phyloP scores from a whole-genome alignment of 1,140 invertebrate genomes.

The Procambarus virginalis region DNA sequence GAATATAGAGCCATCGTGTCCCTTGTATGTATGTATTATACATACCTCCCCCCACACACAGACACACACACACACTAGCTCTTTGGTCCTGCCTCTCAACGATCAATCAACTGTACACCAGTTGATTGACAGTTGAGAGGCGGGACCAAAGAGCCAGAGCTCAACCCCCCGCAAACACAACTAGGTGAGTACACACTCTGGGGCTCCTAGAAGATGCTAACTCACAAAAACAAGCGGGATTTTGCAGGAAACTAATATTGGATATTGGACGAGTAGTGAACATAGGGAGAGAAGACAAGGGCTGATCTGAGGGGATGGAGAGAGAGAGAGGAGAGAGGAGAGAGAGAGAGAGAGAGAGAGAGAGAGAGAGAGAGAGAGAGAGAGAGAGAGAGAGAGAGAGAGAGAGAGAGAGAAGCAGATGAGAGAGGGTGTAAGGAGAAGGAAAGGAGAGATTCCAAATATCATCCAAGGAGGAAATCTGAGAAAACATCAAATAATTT shows the following conservation, averaged over 20 bases:
- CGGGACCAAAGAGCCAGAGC: too few species aligned
- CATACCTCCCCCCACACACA: background rate
- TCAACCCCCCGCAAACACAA: too few species aligned
- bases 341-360: background rate
- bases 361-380: background rate
- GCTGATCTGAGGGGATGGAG: background rate
- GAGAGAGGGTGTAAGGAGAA: background rate
- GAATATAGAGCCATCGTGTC: background rate
- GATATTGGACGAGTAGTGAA: background rate
- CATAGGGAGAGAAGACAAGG: background rate
- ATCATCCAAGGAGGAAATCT: background rate
- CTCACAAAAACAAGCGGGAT: background rate
- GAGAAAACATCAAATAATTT: background rate
- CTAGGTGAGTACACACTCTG: too few species aligned
- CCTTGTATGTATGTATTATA: background rate
- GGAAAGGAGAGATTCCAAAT: background rate
- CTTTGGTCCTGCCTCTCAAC: too few species aligned
- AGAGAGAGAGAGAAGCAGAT: background rate
- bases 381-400: background rate
- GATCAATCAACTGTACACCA: too few species aligned
- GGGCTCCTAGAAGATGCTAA: background rate
- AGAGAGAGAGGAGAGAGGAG: background rate
- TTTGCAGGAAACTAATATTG: background rate
- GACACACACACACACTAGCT: too few species aligned
- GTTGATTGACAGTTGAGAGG: too few species aligned